Base-by-base conservation (phyloP, 2,113 vertebrate species). In the Toxotes jaculatrix region DNA sequence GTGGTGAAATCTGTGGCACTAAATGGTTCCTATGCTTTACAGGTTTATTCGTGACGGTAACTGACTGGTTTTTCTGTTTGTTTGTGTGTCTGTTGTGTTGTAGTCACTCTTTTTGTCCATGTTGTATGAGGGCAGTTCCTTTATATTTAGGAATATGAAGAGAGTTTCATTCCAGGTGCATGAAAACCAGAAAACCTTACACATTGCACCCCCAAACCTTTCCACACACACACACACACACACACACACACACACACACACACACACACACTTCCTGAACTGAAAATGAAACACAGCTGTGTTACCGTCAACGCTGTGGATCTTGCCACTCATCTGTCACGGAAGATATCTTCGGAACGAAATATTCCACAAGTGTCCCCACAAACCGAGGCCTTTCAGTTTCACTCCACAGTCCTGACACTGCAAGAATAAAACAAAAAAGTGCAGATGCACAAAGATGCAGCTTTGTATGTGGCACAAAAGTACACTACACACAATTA, bases 241-340 rank as follows among this genome's bases (percentile, higher is more conserved):
- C 27, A 27, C 27, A 27, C 5, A 7, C 36, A 80, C 82, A 76
- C 45, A 67, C 79, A 49, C 49, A 79, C 36, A 60, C 79, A 59
- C 32, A 75, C 11, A 86, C 57, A 81, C 86, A 84, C 80, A 88
- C 88, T 92, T 90, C 88, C 88, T 91, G 89, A 75, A 85, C 57
- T 76, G 60, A 68, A 90, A 93, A 95, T 93, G 65, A 94, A 94
- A 86, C 27, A 8, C 93, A 95, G 94, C 92, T 93, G 93, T 93
- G 80, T 90, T 91, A 81, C 89, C 74, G 86, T 89, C 87, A 92
- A 87, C 62, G 5, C 72, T 79, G 68, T 53, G 53, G 83, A 88
- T 85, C 75, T 84, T 53, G 43, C 80, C 88, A 71, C 79, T 90
- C 86, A 82, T 89, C 88, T 85, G 86, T 90, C 89, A 83, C 79